These are phyloP conservation scores for Reinhardtius hippoglossoides DNA, from an alignment of 2,113 vertebrate species.

Conservation along the genomic window DNA sequence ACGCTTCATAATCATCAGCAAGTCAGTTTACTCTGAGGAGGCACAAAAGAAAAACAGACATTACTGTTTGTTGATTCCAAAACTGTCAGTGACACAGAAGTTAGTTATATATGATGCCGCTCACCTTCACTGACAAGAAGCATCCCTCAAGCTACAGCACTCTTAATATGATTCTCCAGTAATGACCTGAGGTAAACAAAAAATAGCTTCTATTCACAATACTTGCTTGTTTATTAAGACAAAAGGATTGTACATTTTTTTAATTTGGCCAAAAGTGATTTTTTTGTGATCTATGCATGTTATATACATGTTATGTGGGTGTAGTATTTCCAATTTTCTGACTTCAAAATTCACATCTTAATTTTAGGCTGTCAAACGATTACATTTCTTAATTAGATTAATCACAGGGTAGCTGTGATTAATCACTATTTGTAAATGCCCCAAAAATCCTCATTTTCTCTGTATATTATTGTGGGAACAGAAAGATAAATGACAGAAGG, in stretches of 20 bases:
- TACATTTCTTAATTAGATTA: too few species aligned
- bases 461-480: too few species aligned
- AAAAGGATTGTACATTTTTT: not conserved
- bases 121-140: constrained; percentile 67
- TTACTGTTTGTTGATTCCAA: not conserved
- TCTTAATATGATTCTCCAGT: constrained; percentile 81
- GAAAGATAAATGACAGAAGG: too few species aligned
- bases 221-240: not conserved
- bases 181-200: constrained; percentile 71
- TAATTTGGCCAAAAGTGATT: not conserved
- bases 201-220: not conserved
- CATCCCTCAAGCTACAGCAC: constrained; percentile 54
- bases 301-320: not conserved
- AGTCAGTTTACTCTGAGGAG: constrained; percentile 53
- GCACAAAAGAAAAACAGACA: not conserved
- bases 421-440: too few species aligned
- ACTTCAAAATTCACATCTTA: not conserved
- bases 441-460: too few species aligned
- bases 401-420: too few species aligned
- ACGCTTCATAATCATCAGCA: constrained; percentile 51
- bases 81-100: not conserved
- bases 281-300: not conserved
- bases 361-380: not conserved
- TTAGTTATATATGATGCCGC: not conserved
- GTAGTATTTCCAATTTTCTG: not conserved